Evolutionary conservation across 2,888 invertebrate genomes (phyloP).

Genomic region (Balanococcus diminutus): DNA sequence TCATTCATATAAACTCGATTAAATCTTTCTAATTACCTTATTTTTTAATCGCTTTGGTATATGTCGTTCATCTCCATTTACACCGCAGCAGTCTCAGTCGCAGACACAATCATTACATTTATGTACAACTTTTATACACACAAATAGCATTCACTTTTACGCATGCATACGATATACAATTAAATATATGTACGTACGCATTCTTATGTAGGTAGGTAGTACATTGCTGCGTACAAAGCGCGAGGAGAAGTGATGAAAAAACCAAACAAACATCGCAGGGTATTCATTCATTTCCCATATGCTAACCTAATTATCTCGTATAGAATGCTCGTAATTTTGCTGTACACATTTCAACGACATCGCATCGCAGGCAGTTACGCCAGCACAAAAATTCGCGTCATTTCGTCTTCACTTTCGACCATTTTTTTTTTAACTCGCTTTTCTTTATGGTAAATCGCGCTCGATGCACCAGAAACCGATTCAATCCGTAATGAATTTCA

Average conservation of each 20-base stretch:
- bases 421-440: background rate
- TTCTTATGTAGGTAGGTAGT: too few relatives aligned
- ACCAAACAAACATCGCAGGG: background rate
- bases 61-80: background rate
- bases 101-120: background rate
- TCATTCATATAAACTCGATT: background rate
- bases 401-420: background rate
- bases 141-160: constrained; percentile 9
- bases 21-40: background rate
- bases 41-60: background rate
- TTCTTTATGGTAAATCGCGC: background rate
- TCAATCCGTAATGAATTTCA: background rate
- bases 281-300: constrained; percentile 19
- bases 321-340: too few relatives aligned
- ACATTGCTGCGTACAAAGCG: background rate
- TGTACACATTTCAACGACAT: background rate
- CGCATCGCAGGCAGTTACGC: background rate
- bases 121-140: background rate
- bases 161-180: background rate
- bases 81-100: too few relatives aligned
- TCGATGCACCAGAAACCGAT: background rate
- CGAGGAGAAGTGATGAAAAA: background rate
- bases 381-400: background rate
- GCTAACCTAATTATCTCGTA: background rate
- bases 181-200: background rate